phyloP scores from a whole-genome alignment of 1,140 invertebrate species.

The Riptortus pedestris region DNA sequence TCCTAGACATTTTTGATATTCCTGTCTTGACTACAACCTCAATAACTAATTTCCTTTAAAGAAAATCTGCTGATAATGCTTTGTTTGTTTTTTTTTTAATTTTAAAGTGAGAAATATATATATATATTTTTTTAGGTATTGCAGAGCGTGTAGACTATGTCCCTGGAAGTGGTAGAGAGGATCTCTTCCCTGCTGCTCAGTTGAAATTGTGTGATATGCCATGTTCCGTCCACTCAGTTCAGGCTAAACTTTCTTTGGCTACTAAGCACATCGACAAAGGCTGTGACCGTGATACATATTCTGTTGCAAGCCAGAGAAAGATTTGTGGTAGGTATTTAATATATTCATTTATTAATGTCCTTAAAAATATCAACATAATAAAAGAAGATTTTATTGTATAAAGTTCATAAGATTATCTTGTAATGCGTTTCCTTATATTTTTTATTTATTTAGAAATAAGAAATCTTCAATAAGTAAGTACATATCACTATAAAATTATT shows the following conservation, averaged over 20 bases:
- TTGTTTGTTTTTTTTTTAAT: not conserved
- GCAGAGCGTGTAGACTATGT: slow-evolving; percentile 85
- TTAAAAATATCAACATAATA: not conserved
- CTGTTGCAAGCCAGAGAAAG: slow-evolving; percentile 76
- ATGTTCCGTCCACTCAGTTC: slow-evolving; percentile 53
- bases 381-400: too few relatives aligned
- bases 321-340: slow-evolving; percentile 66
- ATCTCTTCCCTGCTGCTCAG: slow-evolving; percentile 72
- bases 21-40: too few relatives aligned
- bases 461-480: too few relatives aligned
- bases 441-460: too few relatives aligned
- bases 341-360: not conserved
- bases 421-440: not conserved
- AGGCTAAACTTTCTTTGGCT: slow-evolving; percentile 55
- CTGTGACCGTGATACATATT: slow-evolving; percentile 86
- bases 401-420: too few relatives aligned
- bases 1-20: too few relatives aligned
- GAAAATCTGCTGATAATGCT: not conserved
- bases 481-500: too few relatives aligned
- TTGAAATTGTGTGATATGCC: slow-evolving; percentile 80
- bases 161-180: slow-evolving; percentile 65
- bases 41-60: too few relatives aligned
- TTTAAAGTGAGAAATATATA: not conserved
- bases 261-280: slow-evolving; percentile 80
- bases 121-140: slow-evolving; percentile 45